A percentile compares a stretch with the other conserved stretches of the same genome.
phyloP scores from a whole-genome alignment of 2,888 invertebrate species.

The Trichogramma evanescens region DNA sequence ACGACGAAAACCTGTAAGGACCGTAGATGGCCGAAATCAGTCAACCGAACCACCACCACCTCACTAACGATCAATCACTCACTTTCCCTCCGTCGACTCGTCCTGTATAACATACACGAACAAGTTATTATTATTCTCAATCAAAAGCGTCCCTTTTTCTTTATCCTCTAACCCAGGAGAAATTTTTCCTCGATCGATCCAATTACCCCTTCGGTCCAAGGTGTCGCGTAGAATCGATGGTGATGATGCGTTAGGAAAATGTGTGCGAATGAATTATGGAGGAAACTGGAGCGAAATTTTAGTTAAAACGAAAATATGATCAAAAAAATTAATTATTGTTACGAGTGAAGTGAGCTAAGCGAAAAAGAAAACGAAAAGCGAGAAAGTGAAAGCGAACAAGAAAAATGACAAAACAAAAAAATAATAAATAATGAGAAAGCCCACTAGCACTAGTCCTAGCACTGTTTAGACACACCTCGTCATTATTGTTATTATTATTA shows the following conservation, averaged over 20 bases:
- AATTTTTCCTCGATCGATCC: too few species aligned
- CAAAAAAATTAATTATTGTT: too few species aligned
- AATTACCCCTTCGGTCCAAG: too few species aligned
- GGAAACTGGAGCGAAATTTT: too few species aligned
- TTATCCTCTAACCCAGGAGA: too few species aligned
- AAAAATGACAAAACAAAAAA: slow-evolving; percentile 12
- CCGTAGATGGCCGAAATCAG: slow-evolving; percentile 48
- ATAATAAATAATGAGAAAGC: slow-evolving; percentile 20
- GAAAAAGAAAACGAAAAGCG: neutral
- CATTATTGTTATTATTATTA: slow-evolving; percentile 45
- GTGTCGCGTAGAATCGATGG: too few species aligned
- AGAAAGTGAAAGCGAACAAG: slow-evolving; percentile 7
- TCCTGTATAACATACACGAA: too few species aligned
- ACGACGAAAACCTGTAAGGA: slow-evolving; percentile 48
- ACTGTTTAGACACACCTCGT: slow-evolving; percentile 47
- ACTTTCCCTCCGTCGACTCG: slow-evolving; percentile 9
- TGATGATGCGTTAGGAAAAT: neutral
- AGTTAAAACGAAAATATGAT: too few species aligned
- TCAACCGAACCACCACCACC: slow-evolving; percentile 49
- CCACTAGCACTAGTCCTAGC: slow-evolving; percentile 48
- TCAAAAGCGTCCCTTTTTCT: too few species aligned
- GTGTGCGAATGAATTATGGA: neutral
- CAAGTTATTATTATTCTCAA: too few species aligned
- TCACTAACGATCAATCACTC: slow-evolving; percentile 42
- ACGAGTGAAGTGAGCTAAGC: too few species aligned